Evolutionary conservation across 2,888 invertebrate genomes (phyloP), one percentile per base, ranked within the genome.

Genomic region (Chymomyza fuscimana): DNA sequence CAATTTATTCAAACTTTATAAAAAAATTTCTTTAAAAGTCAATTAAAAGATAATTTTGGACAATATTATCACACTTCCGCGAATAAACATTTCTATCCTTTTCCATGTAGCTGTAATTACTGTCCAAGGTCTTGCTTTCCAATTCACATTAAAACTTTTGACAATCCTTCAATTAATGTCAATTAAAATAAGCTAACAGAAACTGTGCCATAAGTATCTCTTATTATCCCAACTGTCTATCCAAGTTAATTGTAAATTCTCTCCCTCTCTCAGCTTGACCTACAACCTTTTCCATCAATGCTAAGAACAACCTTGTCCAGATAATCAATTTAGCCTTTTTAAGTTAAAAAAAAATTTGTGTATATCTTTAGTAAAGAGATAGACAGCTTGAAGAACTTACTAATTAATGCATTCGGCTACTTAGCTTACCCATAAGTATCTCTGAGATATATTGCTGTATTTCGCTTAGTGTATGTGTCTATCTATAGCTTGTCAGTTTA

Each of bases 401-500:
- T 79, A 46, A 46, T 77, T 36, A 74, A 59, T 60, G 66, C 56
- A 16, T 12, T 22, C 19, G 54, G 54, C 63, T 58, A 69, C 58
- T 69, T 60, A 54, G 40, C 40, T 46, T 46, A 46, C 12, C 40
- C 40, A 2, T 46, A 46, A 46, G 40, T 46, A 46, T 10, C 40
- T 46, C 12, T 3, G 12, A 46, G 40, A 46, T 46, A 46, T 12
- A 10, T 72, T 72, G 40, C 64, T 72, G 70, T 77, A 69, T 74
- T 69, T 72, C 72, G 72, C 69, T 62, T 60, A 77, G 74, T 72
- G 64, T 79, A 79, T 32, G 32, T 46, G 40, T 46, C 40, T 65
- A 10, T 50, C 40, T 54, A 32, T 61, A 63, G 66, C 29, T 40
- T 51, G 32, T 66, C 65, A 74, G 85, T 82, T 84, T 83, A 87